phyloP scores from a whole-genome alignment of 2,797 vertebrate species.

The Rousettus madagascariensis region DNA sequence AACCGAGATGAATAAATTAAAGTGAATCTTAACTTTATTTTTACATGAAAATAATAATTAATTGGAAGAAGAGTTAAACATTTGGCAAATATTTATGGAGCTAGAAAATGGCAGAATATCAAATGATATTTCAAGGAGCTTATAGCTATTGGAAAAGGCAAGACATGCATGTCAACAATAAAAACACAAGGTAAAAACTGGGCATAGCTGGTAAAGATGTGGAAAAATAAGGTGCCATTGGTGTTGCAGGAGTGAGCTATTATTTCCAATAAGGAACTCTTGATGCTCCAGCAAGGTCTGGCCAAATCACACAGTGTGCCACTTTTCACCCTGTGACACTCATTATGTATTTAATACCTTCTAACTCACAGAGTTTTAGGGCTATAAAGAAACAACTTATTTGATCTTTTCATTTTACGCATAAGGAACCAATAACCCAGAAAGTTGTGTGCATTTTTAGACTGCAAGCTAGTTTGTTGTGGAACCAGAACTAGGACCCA shows the following conservation, averaged over 20 bases:
- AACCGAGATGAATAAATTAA: background rate
- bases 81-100: background rate
- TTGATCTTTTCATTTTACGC: background rate
- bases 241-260: background rate
- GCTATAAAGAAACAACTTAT: background rate
- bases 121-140: conserved; percentile 14
- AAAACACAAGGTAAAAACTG: background rate
- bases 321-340: too few relatives aligned
- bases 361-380: background rate
- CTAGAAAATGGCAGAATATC: background rate
- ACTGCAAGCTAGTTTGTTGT: background rate
- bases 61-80: background rate
- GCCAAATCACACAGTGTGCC: background rate
- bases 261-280: background rate
- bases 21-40: background rate
- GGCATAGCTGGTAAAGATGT: background rate
- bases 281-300: background rate
- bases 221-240: background rate
- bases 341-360: background rate
- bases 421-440: background rate
- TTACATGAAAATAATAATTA: conserved; percentile 41
- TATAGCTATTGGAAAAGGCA: background rate
- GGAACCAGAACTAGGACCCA: background rate
- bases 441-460: background rate
- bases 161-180: background rate